Evolutionary conservation across 2,888 invertebrate genomes (phyloP), one percentile per base, ranked within the genome.

Genomic region (Eupithecia subumbrata): DNA sequence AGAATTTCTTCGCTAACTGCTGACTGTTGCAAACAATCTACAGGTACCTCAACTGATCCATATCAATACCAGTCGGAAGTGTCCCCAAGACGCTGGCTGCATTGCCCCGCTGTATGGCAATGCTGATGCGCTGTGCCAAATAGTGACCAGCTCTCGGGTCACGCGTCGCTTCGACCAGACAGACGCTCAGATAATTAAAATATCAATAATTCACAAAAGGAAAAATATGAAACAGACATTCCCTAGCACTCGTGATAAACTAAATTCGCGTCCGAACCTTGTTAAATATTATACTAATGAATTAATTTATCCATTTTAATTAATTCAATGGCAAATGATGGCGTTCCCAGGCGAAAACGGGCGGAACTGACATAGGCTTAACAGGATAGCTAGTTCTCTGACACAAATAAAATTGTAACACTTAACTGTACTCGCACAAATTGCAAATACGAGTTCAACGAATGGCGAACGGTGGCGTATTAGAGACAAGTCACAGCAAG

Each of bases 281-380:
- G 79, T 84, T 82, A 80, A 82, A 86, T 77, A 82, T 78, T 82
- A 81, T 81, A 82, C 81, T 80, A 81, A 85, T 83, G 76, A 84
- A 89, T 85, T 87, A 85, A 87, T 89, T 88, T 88, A 88, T 82
- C 81, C 80, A 84, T 84, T 88, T 88, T 89, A 90, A 90, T 90
- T 85, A 88, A 88, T 88, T 87, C 86, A 75, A 78, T 75, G 82
- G 78, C 84, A 84, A 85, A 84, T 84, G 86, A 81, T 81, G 80
- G 78, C 76, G 79, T 82, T 85, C 85, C 85, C 85, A 82, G 79
- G 82, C 79, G 82, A 64, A 74, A 80, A 76, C 75, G 84, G 83
- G 81, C 66, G 76, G 76, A 76, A 74, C 71, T 72, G 5, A 5
- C 77, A 71, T 64, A 73, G 77, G 1, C 18, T 22, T 11, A 5